Percentiles rank a stretch among this genome's conserved stretches.
Evolutionary conservation across 2,888 invertebrate species (phyloP).

Genomic region (Drosophila mercatorum): DNA sequence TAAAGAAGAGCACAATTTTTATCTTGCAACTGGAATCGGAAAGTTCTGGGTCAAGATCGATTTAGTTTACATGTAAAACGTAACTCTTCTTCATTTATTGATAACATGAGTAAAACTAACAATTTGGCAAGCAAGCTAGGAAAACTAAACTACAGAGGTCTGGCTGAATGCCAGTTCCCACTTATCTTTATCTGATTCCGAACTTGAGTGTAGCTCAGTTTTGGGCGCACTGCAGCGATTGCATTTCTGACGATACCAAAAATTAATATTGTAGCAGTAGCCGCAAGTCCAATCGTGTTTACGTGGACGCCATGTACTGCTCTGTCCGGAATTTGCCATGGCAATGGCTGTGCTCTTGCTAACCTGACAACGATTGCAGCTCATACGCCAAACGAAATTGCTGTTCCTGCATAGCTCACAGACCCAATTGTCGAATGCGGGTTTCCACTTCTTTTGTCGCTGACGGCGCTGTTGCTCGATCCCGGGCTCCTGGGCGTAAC

Average conservation of each 20-base stretch:
- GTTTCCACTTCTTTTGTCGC: conserved; percentile 60
- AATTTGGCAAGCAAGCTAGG: conserved; percentile 12
- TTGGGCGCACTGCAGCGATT: conserved; percentile 61
- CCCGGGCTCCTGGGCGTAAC: conserved; percentile 44
- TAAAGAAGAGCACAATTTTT: background rate
- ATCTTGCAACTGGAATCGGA: background rate
- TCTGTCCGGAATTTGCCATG: background rate
- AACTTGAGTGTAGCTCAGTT: conserved; percentile 22
- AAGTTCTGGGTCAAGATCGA: background rate
- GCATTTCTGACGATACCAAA: conserved; percentile 65
- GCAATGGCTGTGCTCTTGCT: conserved; percentile 29
- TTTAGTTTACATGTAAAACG: conserved; percentile 28
- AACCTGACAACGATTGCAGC: conserved; percentile 61
- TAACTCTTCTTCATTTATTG: conserved; percentile 41
- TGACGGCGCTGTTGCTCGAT: conserved; percentile 39
- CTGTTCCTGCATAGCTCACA: conserved; percentile 62
- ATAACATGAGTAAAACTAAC: conserved; percentile 11
- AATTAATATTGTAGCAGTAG: conserved; percentile 59
- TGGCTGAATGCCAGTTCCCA: conserved; percentile 58
- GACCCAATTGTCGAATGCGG: conserved; percentile 66
- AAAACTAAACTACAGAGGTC: conserved; percentile 28
- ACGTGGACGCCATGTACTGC: conserved; percentile 28
- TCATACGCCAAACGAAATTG: conserved; percentile 69
- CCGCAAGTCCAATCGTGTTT: conserved; percentile 58
- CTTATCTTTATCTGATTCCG: conserved; percentile 45